Conservation (phyloP, 2,113 vertebrate species). For the Gila orcuttii region DNA sequence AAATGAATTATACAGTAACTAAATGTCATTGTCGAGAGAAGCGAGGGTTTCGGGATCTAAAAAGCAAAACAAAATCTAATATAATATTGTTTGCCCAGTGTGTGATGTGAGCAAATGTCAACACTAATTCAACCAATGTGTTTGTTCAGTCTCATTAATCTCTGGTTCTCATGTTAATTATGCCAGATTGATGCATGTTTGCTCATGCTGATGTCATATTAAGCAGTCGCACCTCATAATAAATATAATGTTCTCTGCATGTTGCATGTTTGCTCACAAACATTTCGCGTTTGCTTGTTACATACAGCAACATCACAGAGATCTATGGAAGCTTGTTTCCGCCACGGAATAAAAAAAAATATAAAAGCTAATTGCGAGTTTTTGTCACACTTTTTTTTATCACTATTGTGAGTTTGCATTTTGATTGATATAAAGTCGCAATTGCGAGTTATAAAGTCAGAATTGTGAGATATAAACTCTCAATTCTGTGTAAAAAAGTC, state of each 20-base stretch:
- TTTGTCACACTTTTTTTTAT: no score
- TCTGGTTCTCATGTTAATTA: background rate
- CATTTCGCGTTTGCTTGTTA: background rate
- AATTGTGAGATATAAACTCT: no score
- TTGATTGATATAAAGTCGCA: no score
- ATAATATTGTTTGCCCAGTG: background rate
- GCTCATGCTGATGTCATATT: background rate
- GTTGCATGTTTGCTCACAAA: background rate
- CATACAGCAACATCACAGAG: conserved; percentile 66
- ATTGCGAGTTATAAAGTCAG: no score
- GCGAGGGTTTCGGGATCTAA: background rate
- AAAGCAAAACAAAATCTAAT: background rate
- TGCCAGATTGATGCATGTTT: background rate
- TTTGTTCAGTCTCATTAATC: conserved; percentile 2
- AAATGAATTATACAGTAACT: background rate
- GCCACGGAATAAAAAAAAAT: no score
- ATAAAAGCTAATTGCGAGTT: no score
- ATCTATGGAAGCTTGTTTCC: conserved; percentile 32
- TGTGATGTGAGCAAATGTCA: conserved; percentile 25
- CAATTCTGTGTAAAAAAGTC: no score
- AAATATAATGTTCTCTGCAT: background rate
- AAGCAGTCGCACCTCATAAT: background rate
- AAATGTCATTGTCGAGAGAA: background rate
- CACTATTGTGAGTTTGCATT: no score
- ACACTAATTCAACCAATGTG: background rate